Evolutionary conservation across 2,797 vertebrate genomes (phyloP).

Genomic region (Galagoides demidoff): DNA sequence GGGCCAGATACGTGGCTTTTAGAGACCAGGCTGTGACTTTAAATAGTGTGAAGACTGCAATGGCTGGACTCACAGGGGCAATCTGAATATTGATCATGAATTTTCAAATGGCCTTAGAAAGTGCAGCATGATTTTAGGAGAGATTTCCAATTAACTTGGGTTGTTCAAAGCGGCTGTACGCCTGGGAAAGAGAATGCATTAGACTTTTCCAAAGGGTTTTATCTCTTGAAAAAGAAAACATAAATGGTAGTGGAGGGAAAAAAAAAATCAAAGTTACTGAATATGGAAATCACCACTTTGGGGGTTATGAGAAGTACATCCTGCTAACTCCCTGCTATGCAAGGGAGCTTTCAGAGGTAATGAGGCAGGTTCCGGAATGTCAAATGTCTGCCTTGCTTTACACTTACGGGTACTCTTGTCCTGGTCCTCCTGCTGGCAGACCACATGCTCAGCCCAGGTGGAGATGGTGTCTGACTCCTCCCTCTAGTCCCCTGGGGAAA

Average conservation of each 20-base stretch:
- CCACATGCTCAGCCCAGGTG: not conserved
- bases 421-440: slow-evolving; percentile 28
- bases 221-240: slow-evolving; percentile 65
- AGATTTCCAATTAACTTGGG: slow-evolving; percentile 23
- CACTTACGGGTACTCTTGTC: not conserved
- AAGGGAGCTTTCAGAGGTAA: not conserved
- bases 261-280: slow-evolving; percentile 48
- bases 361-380: not conserved
- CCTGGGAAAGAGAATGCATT: slow-evolving; percentile 45
- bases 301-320: slow-evolving; percentile 27
- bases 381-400: slow-evolving; percentile 58
- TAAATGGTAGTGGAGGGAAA: not conserved
- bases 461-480: not conserved
- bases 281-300: slow-evolving; percentile 52
- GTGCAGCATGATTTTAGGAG: not conserved
- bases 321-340: slow-evolving; percentile 47
- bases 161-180: slow-evolving; percentile 35
- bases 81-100: slow-evolving; percentile 20
- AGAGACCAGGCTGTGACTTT: not conserved
- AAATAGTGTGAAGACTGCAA: not conserved
- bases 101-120: slow-evolving; percentile 59
- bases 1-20: not conserved
- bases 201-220: slow-evolving; percentile 53
- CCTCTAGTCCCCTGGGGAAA: not conserved
- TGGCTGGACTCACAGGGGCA: not conserved